Base-by-base conservation (phyloP, 64 coral and sea anemone species). In the Trachythela sp. region DNA sequence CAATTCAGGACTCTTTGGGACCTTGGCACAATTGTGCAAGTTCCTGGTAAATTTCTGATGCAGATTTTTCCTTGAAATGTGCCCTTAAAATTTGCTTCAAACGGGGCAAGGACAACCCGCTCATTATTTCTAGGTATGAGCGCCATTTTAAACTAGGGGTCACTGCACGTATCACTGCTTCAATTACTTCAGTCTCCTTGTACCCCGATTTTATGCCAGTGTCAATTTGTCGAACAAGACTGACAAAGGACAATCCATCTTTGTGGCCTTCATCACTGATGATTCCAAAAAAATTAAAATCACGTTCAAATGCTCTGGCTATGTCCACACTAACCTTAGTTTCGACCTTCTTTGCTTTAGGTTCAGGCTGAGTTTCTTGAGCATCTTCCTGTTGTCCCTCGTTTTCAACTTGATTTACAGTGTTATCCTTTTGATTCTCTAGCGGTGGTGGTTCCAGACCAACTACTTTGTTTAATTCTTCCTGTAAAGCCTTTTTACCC, bases 161-260 rank as follows among this genome's bases (percentile, higher is more conserved):
- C 24, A 89, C 84, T 22, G 51, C 75, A 29, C 87, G 56, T 22
- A 93, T 93, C 36, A 93, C 51, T 54, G 48, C 87, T 39, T 93
- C 92, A 18, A 93, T 86, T 3, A 93, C 89, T 48, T 89, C 92
- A 7, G 13, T 0, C 70, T 93, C 83, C 34, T 77, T 86, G 45
- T 93, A 93, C 4, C 83, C 92, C 86, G 77, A 85, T 14, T 89
- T 88, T 0, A 89, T 38, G 27, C 91, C 91, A 70, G 77, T 31
- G 36, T 93, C 92, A 39, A 89, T 93, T 36, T 93, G 92, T 27
- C 59, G 45, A 40, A 89, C 37, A 35, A 93, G 48, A 77, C 92
- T 93, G 0, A 87, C 91, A 27, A 88, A 92, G 2, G 87, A 88
- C 54, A 92, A 59, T 52, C 48, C 15, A 52, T 92, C 87, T 54